Evolutionary conservation across 2,797 vertebrate species (phyloP), one percentile per base, ranked within the genome.

Genomic region (Bradypodion ventrale): DNA sequence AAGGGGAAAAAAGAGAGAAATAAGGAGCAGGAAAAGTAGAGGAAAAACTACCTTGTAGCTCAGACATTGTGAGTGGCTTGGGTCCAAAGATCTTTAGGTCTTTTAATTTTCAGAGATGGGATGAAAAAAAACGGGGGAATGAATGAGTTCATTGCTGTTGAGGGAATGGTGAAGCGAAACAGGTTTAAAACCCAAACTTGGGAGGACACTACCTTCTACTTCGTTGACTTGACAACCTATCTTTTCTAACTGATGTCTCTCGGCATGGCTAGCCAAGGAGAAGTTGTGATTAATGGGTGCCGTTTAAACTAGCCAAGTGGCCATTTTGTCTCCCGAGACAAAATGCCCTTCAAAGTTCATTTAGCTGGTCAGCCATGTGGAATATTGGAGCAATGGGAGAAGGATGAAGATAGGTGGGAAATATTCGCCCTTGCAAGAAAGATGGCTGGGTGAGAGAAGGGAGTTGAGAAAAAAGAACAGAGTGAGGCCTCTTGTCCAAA

Each of bases 331-430:
- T 49, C 59, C 7, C 19, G 27, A 78, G n/a, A 42, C 25, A 63
- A 78, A 16, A 37, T 42, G 25, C 15, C 75, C 59, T 42, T 78
- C 37, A 78, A 21, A 42, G 40, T 62, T 78, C 27, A 27, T 68
- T 80, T 68, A 52, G 65, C 42, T 80, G n/a, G n/a, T 32, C 78
- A 69, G 23, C 65, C 78, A 80, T 46, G 13, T 32, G 63, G 78
- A 46, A 68, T 68, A 23, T 27, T 16, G 32, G 69, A 44, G 32
- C 35, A 68, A 16, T 42, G 15, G 60, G n/a, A 56, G 52, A 56
- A 56, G 21, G 52, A 56, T 63, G 76, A 40, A 78, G 32, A 10
- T 4, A 37, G 15, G 27, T 10, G 73, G 21, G 49, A 35, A 52
- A 49, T 35, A 8, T 35, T 8, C 56, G 8, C 2, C n/a, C 9